Evolutionary conservation across 2,888 invertebrate genomes (phyloP), one percentile per base, ranked within the genome.

Genomic region (Thera obeliscata): DNA sequence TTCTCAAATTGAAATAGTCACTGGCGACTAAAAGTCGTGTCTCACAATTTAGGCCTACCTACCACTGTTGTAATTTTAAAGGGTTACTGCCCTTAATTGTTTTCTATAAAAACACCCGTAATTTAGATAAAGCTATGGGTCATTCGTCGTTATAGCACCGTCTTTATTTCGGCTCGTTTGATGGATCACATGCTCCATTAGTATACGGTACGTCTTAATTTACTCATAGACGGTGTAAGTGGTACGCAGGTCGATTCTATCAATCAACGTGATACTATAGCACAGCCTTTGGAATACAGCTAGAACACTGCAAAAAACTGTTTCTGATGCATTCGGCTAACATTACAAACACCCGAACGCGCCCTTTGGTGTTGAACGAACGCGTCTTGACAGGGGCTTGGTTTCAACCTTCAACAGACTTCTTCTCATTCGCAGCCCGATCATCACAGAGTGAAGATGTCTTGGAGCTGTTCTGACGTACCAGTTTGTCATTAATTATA

Each of bases 131-230:
- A 86, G 78, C 80, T 79, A 78, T 78, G 71, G 78, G 64, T 76
- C 72, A 74, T 79, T 77, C 69, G 74, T 77, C 72, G 73, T 79
- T 75, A 76, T 78, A 72, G 74, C 74, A 73, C 73, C 81, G 76
- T 85, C 84, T 87, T 85, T 86, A 89, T 89, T 89, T 87, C 75
- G 82, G 74, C 79, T 74, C 81, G 74, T 85, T 88, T 89, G 87
- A 89, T 87, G 85, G 84, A 89, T 90, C 84, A 87, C 86, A 82
- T 82, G 82, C 81, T 85, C 90, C 88, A 91, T 90, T 91, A 90
- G 83, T 78, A 78, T 80, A 50, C 22, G 80, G 83, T 79, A 84
- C 86, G 84, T 88, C 88, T 90, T 88, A 88, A 90, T 89, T 88
- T 85, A 82, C 82, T 75, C 76, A 78, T 86, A 87, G 86, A 81